Evolutionary conservation across 2,113 vertebrate genomes (phyloP).

Genomic region (Epinephelus fuscoguttatus): DNA sequence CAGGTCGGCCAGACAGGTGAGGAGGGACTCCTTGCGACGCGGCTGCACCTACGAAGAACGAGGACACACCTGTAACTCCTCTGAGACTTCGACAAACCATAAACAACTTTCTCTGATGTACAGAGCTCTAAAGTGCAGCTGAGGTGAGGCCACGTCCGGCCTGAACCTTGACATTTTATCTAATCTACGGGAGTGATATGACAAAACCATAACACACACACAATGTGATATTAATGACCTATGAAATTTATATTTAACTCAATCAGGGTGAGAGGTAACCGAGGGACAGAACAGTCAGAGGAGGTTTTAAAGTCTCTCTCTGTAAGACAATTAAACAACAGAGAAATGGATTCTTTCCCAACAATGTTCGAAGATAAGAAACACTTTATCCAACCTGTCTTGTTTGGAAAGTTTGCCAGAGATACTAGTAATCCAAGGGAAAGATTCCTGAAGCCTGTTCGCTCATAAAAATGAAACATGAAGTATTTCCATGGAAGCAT

Average conservation of each 20-base stretch:
- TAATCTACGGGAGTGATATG: not conserved
- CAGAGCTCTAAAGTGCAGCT: not conserved
- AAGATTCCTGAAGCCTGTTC: not conserved
- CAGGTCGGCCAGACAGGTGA: slow-evolving; percentile 93
- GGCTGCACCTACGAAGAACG: slow-evolving; percentile 84
- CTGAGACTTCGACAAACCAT: not conserved
- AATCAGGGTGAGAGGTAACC: not conserved
- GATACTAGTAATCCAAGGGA: not conserved
- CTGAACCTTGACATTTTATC: not conserved
- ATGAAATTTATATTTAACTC: not conserved
- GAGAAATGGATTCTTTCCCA: not conserved
- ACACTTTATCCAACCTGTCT: not conserved
- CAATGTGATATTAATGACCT: not conserved
- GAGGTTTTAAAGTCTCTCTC: not conserved
- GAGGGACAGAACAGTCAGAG: not conserved
- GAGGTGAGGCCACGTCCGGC: not conserved
- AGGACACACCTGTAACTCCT: not conserved
- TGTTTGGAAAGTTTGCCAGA: not conserved
- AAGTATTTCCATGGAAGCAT: not conserved
- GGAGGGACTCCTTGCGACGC: slow-evolving; percentile 91
- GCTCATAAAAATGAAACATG: not conserved
- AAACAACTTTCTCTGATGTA: not conserved
- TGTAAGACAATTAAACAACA: not conserved
- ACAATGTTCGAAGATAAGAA: not conserved
- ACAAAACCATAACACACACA: not conserved